Evolutionary conservation across 1,140 invertebrate genomes (phyloP).

Genomic region (Medauroidea extradentata): DNA sequence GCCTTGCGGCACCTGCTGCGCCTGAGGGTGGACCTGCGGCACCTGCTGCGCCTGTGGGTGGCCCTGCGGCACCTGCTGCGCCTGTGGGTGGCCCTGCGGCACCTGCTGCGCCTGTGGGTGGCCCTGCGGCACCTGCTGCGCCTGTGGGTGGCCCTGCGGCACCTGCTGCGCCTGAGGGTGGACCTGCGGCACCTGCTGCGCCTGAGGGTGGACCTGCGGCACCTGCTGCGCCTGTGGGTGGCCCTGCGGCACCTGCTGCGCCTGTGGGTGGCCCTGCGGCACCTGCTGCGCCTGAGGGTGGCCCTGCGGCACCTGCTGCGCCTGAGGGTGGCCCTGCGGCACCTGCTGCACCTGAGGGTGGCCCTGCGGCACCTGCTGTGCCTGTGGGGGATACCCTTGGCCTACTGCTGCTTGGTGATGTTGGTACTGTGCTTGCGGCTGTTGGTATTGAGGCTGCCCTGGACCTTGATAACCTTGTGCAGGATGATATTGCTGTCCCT

Average conservation of each 20-base stretch:
- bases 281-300: constrained; percentile 9
- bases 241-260: constrained; percentile 17
- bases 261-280: constrained; percentile 14
- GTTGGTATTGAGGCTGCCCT: constrained; percentile 12
- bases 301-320: constrained; percentile 3
- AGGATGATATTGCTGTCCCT: constrained; percentile 13
- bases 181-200: too few relatives aligned
- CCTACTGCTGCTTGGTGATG: constrained; percentile 9
- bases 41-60: neutral
- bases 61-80: neutral
- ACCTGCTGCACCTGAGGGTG: constrained; percentile 12
- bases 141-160: constrained; percentile 15
- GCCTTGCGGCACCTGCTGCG: neutral
- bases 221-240: constrained; percentile 8
- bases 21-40: neutral
- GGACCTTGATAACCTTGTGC: too few relatives aligned
- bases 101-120: neutral
- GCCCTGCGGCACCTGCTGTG: constrained; percentile 16
- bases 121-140: constrained; percentile 17
- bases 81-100: neutral
- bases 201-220: constrained; percentile 11
- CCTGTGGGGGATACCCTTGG: constrained; percentile 15
- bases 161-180: neutral
- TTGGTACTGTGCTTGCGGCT: constrained; percentile 8
- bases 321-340: constrained; percentile 8